Evolutionary conservation across 2,888 invertebrate species (phyloP).

Genomic region (Hypolimnas misippus): DNA sequence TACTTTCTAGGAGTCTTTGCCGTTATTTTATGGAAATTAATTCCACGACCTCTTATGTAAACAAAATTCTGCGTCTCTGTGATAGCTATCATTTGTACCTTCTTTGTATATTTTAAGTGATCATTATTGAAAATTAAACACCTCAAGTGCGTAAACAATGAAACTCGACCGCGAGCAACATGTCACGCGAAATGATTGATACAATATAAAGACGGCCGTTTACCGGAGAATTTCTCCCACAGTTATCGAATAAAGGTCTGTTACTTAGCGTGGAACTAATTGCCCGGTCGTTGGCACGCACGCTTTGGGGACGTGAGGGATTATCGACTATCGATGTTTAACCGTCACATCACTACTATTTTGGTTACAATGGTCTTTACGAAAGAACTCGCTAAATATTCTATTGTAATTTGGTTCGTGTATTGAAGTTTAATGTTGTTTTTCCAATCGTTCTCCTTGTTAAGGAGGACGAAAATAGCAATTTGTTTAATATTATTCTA

Average conservation of each 20-base stretch:
- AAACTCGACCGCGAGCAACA: constrained; percentile 3
- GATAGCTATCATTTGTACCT: background rate
- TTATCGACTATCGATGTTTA: constrained; percentile 30
- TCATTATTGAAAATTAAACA: background rate
- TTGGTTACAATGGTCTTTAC: constrained; percentile 15
- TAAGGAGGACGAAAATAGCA: constrained; percentile 7
- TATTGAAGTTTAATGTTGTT: constrained; percentile 7
- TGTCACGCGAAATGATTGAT: constrained; percentile 38
- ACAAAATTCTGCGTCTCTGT: too few relatives aligned
- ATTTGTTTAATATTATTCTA: background rate
- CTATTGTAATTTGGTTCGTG: constrained; percentile 10
- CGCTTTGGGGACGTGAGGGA: constrained; percentile 30
- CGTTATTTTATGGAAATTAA: too few relatives aligned
- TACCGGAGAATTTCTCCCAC: constrained; percentile 46
- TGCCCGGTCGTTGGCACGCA: constrained; percentile 45
- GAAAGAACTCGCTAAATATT: constrained; percentile 5
- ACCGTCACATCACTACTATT: constrained; percentile 21
- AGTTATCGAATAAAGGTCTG: constrained; percentile 45
- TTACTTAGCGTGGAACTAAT: constrained; percentile 48
- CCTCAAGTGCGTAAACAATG: background rate
- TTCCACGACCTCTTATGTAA: too few relatives aligned
- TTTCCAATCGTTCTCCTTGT: background rate
- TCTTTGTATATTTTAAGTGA: background rate
- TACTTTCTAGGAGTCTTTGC: too few relatives aligned
- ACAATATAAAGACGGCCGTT: constrained; percentile 30